These are phyloP conservation scores for Sinella curviseta DNA, from an alignment of 1,140 invertebrate species.

Conservation along the genomic window DNA sequence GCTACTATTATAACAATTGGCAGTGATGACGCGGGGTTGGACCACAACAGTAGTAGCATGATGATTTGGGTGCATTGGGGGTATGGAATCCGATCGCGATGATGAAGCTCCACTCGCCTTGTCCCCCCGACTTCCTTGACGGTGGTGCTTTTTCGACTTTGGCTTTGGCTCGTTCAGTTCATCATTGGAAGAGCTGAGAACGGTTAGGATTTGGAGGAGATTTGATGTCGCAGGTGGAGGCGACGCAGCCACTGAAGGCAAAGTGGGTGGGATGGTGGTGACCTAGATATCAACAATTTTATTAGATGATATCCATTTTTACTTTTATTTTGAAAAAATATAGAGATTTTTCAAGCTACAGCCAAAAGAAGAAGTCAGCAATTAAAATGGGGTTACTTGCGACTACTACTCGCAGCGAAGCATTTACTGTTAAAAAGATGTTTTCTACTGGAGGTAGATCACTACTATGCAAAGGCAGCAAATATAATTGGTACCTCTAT, in stretches of 20 bases:
- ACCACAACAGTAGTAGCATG: not conserved
- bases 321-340: too few species aligned
- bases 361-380: not conserved
- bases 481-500: not conserved
- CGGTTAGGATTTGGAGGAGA: slow-evolving; percentile 45
- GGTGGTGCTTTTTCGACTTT: slow-evolving; percentile 13
- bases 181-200: slow-evolving; percentile 48
- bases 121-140: not conserved
- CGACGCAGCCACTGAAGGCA: not conserved
- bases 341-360: too few species aligned
- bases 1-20: not conserved
- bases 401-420: not conserved
- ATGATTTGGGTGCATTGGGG: not conserved
- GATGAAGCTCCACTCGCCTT: not conserved
- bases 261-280: not conserved
- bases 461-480: slow-evolving; percentile 2
- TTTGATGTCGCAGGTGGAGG: slow-evolving; percentile 44
- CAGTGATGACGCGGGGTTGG: not conserved
- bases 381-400: too few species aligned
- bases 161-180: slow-evolving; percentile 39
- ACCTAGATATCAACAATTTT: not conserved
- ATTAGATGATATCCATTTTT: not conserved
- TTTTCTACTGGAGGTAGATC: not conserved
- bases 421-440: not conserved
- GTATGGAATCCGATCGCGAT: not conserved